These are phyloP conservation scores for Periophthalmus magnuspinnatus DNA, from an alignment of 2,797 vertebrate genomes.

Conservation along the genomic window DNA sequence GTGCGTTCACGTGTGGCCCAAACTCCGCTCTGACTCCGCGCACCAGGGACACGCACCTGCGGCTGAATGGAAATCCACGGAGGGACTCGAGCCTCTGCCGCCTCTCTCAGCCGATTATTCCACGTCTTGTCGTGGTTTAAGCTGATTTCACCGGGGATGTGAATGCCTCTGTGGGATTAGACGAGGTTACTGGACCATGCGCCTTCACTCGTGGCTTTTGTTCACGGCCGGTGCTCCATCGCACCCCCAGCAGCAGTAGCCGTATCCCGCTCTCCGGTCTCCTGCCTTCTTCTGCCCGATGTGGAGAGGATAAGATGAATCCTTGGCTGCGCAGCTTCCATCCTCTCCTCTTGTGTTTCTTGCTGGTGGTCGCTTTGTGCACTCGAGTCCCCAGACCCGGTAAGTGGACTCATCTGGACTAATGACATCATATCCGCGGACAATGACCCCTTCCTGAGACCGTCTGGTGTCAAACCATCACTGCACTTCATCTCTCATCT, in stretches of 20 bases:
- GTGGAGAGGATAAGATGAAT: constrained; percentile 78
- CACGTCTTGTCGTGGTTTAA: constrained; percentile 63
- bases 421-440: constrained; percentile 46
- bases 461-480: constrained; percentile 12
- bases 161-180: constrained; percentile 69
- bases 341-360: constrained; percentile 49
- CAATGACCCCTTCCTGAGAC: constrained; percentile 27
- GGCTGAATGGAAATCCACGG: constrained; percentile 54
- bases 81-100: constrained; percentile 40
- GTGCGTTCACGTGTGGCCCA: constrained; percentile 1
- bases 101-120: constrained; percentile 39
- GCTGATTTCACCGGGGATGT: constrained; percentile 64
- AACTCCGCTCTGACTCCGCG: constrained; percentile 21
- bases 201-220: constrained; percentile 67
- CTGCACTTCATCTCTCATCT: constrained; percentile 17
- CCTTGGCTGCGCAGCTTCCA: constrained; percentile 69
- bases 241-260: constrained; percentile 6
- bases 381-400: constrained; percentile 59
- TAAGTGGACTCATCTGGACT: constrained; percentile 66
- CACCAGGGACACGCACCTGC: constrained; percentile 58
- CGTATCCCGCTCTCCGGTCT: constrained; percentile 2
- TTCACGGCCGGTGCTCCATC: constrained; percentile 58
- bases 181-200: constrained; percentile 63
- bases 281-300: constrained; percentile 43
- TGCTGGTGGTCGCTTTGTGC: constrained; percentile 41